Percentiles rank a stretch among this genome's conserved stretches.
Evolutionary conservation across 2,113 vertebrate species (phyloP).

Genomic region (Notothenia rossii): DNA sequence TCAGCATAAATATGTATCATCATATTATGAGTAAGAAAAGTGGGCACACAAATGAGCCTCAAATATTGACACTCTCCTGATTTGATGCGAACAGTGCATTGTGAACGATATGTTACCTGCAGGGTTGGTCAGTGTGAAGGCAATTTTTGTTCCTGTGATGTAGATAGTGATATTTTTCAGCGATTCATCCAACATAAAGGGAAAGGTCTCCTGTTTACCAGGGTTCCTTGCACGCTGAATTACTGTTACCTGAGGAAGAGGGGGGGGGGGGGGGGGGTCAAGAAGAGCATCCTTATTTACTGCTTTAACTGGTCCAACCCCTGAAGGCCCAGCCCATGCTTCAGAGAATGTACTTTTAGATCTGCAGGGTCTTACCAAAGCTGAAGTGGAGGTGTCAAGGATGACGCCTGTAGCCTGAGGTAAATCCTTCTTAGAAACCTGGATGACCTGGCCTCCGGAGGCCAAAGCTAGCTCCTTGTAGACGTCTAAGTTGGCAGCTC

Average conservation of each 20-base stretch:
- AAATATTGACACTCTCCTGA: not conserved
- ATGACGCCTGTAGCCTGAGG: slow-evolving; percentile 79
- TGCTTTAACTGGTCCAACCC: not conserved
- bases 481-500: slow-evolving; percentile 28
- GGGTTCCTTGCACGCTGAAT: slow-evolving; percentile 68
- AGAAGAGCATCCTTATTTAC: not conserved
- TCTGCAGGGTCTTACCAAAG: slow-evolving; percentile 69
- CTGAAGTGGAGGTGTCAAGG: slow-evolving; percentile 82
- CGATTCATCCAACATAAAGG: slow-evolving; percentile 76
- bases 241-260: slow-evolving; percentile 76
- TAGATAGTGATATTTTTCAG: slow-evolving; percentile 79
- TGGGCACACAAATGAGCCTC: not conserved
- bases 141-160: slow-evolving; percentile 73
- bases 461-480: slow-evolving; percentile 79
- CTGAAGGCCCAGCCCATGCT: not conserved
- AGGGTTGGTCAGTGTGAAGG: slow-evolving; percentile 76
- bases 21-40: not conserved
- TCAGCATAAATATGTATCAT: not conserved
- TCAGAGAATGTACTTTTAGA: not conserved
- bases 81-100: not conserved
- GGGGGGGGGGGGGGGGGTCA: not conserved
- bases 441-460: slow-evolving; percentile 82
- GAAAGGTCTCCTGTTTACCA: slow-evolving; percentile 70
- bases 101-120: slow-evolving; percentile 49
- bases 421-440: slow-evolving; percentile 72